phyloP scores from a whole-genome alignment of 2,888 invertebrate species.

The Lucinisca nassula region DNA sequence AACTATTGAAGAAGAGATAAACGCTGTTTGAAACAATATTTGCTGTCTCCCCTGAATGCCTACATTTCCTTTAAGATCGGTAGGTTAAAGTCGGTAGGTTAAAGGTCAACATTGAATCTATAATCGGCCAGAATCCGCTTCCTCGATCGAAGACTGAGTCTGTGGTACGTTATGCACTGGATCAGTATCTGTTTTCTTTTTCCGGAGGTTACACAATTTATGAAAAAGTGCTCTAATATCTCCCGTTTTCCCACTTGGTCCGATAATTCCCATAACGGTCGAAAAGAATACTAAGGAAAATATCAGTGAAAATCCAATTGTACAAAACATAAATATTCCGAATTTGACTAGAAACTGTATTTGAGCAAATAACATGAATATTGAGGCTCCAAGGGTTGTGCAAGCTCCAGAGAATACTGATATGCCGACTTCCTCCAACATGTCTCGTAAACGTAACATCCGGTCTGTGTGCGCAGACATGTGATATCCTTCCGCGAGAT shows the following conservation, averaged over 20 bases:
- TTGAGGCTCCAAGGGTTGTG: conserved; percentile 83
- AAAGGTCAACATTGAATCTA: no score
- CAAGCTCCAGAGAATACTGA: conserved; percentile 84
- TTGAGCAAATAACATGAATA: conserved; percentile 84
- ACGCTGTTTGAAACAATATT: no score
- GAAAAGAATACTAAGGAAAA: conserved; percentile 80
- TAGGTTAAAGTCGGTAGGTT: no score
- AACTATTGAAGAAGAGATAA: no score
- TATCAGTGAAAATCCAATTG: conserved; percentile 83
- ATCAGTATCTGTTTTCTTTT: not conserved
- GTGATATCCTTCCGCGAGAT: conserved; percentile 85
- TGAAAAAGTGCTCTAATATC: conserved; percentile 50
- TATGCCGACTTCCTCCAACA: conserved; percentile 81
- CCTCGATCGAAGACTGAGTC: not conserved
- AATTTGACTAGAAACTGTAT: conserved; percentile 85
- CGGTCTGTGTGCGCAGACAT: conserved; percentile 77
- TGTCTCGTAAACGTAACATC: conserved; percentile 77
- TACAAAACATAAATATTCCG: conserved; percentile 84
- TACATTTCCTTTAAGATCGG: no score
- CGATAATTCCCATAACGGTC: conserved; percentile 75
- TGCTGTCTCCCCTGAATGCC: no score
- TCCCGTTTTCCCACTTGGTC: conserved; percentile 76
- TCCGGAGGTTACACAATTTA: not conserved
- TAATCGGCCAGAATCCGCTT: not conserved
- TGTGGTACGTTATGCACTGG: not conserved